Conservation (phyloP, 2,888 invertebrate species). For the Drosophila prolongata region DNA sequence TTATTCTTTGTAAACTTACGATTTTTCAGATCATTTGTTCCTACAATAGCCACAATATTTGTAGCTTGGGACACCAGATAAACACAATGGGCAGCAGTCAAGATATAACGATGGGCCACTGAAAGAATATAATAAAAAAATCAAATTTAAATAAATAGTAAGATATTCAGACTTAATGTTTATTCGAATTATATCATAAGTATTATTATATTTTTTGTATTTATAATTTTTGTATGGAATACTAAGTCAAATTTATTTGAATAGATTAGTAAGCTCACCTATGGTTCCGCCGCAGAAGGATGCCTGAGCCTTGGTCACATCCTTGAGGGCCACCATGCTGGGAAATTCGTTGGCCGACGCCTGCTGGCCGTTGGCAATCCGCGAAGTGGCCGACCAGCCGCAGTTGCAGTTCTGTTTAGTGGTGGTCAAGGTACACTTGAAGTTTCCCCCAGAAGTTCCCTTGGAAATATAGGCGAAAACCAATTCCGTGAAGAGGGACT, state of each 20-base stretch:
- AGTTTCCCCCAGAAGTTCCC: conserved; percentile 58
- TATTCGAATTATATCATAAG: neutral
- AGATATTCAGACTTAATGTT: too few species aligned
- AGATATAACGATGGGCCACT: conserved; percentile 82
- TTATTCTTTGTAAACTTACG: conserved; percentile 72
- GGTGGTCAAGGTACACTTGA: conserved; percentile 65
- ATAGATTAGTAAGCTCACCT: conserved; percentile 70
- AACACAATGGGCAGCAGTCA: conserved; percentile 86
- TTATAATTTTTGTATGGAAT: neutral
- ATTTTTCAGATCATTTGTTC: conserved; percentile 85
- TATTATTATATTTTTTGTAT: too few species aligned
- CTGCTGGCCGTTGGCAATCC: conserved; percentile 86
- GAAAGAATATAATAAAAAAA: too few species aligned
- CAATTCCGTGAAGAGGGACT: conserved; percentile 67
- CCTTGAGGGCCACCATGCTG: conserved; percentile 85
- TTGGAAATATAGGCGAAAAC: conserved; percentile 79
- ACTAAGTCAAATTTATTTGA: neutral
- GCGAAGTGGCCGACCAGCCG: conserved; percentile 82
- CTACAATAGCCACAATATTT: conserved; percentile 84
- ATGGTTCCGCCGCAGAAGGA: conserved; percentile 85
- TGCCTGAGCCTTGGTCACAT: conserved; percentile 29
- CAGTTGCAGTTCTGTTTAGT: conserved; percentile 78
- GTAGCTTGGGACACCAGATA: conserved; percentile 27
- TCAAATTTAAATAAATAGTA: too few species aligned
- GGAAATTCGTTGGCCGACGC: conserved; percentile 87